Conservation (phyloP, 2,888 invertebrate genomes). For the Orgyia antiqua region DNA sequence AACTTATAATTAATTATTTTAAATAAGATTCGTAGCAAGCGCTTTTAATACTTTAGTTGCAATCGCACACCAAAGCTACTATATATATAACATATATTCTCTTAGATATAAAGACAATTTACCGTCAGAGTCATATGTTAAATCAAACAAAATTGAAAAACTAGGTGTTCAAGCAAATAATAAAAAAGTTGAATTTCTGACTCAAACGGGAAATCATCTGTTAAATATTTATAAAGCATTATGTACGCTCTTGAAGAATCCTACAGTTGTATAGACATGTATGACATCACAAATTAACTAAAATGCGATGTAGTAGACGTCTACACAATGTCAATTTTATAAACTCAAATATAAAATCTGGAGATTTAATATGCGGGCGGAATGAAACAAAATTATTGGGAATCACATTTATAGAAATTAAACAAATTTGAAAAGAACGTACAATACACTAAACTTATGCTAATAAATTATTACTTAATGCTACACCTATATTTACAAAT, state of each 20-base stretch:
- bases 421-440: constrained; percentile 13
- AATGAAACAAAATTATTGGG: no score
- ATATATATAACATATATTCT: no score
- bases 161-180: constrained; percentile 8
- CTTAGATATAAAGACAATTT: constrained; percentile 23
- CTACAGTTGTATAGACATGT: constrained; percentile 70
- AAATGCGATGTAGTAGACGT: constrained; percentile 70
- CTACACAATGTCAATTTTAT: constrained; percentile 51
- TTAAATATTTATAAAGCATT: constrained; percentile 8
- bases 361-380: no score
- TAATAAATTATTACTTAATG: constrained; percentile 16
- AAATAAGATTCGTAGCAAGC: constrained; percentile 59
- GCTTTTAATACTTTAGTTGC: constrained; percentile 45
- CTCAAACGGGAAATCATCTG: constrained; percentile 19
- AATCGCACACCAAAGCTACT: constrained; percentile 41
- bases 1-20: constrained; percentile 56
- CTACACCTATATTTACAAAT: constrained; percentile 66
- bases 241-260: constrained; percentile 22
- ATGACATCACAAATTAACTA: constrained; percentile 53
- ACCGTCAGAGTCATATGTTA: constrained; percentile 13
- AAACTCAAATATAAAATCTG: constrained; percentile 4
- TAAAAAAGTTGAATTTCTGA: constrained; percentile 12
- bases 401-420: constrained; percentile 2
- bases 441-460: constrained; percentile 10
- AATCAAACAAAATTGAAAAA: constrained; percentile 6